Evolutionary conservation across 1,140 invertebrate species (phyloP), one percentile per base, ranked within the genome.

Genomic region (Panagrolaimus sp.): DNA sequence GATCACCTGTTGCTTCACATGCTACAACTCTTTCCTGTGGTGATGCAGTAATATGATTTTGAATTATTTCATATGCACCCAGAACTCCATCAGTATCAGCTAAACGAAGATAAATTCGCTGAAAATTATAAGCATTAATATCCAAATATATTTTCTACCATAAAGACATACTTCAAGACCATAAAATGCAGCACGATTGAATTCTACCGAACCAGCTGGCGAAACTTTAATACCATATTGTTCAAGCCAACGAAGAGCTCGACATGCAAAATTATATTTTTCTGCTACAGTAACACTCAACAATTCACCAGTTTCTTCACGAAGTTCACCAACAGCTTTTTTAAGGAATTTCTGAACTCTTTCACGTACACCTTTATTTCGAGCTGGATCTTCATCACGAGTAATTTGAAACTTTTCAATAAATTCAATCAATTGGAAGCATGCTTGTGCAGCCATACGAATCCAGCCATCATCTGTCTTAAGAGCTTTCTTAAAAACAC

Each of bases 351-450:
- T 27, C 20, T 13, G 20, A 23, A 57, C 51, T 20, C 51, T n/a
- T 20, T 57, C 51, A 14, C 2, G 11, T 57, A 1, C 9, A 25
- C 13, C n/a, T 11, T 25, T 13, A n/a, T n/a, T n/a, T n/a, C n/a
- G n/a, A 3, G 27, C 11, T 16, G n/a, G 51, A n/a, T n/a, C n/a
- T n/a, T 38, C 31, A 7, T 38, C 31, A 7, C 2, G 31, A 38
- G 7, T 38, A 38, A 4, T 38, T 38, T 38, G 31, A 38, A 25
- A 57, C 8, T 57, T 57, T 23, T 57, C 51, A 57, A 57, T 13
- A 27, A 20, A 57, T 57, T 57, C 51, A 57, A 57, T 57, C 11
- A 57, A n/a, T 27, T 57, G 20, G n/a, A 57, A 57, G n/a, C 51
- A 57, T 13, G 51, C 20, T 20, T 57, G 51, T 2, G 51, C 13